A percentile compares a stretch with the other conserved stretches of the same genome.
Conservation (phyloP, 2,113 vertebrate species). For the Menidia beryllina region DNA sequence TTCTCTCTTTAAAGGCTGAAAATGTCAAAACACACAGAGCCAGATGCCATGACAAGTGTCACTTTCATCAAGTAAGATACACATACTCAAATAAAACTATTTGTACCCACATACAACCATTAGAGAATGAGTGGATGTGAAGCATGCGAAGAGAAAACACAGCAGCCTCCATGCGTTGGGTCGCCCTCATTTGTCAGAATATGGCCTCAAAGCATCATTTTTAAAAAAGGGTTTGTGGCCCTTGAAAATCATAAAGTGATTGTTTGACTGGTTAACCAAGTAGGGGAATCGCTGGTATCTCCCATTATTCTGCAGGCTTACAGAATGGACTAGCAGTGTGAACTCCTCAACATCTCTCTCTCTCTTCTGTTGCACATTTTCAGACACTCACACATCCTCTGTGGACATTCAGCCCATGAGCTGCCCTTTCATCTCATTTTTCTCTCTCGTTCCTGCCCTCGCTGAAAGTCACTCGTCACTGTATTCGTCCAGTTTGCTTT, state of each 20-base stretch:
- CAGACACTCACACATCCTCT: conserved; percentile 1
- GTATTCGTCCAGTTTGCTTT: conserved; percentile 39
- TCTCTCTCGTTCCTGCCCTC: conserved; percentile 25
- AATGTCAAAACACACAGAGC: too few species aligned
- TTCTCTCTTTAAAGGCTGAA: too few species aligned
- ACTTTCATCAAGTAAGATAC: too few species aligned
- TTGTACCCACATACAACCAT: too few species aligned
- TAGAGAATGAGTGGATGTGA: too few species aligned
- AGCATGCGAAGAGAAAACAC: too few species aligned
- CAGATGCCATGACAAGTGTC: too few species aligned
- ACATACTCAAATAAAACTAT: too few species aligned
- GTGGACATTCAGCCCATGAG: conserved; percentile 42
- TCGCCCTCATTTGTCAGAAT: too few species aligned
- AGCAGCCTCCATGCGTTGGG: too few species aligned
- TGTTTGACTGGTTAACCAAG: background rate
- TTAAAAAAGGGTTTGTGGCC: background rate
- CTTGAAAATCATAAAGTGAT: background rate
- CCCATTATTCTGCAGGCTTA: background rate
- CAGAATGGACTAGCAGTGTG: background rate
- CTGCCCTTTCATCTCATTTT: conserved; percentile 23
- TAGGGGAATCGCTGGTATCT: background rate
- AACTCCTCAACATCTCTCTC: conserved; percentile 3
- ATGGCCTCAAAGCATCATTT: too few species aligned
- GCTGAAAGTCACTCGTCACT: conserved; percentile 60
- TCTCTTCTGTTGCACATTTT: conserved; percentile 2